Evolutionary conservation across 2,888 invertebrate species (phyloP).

Genomic region (Galeruca laticollis): DNA sequence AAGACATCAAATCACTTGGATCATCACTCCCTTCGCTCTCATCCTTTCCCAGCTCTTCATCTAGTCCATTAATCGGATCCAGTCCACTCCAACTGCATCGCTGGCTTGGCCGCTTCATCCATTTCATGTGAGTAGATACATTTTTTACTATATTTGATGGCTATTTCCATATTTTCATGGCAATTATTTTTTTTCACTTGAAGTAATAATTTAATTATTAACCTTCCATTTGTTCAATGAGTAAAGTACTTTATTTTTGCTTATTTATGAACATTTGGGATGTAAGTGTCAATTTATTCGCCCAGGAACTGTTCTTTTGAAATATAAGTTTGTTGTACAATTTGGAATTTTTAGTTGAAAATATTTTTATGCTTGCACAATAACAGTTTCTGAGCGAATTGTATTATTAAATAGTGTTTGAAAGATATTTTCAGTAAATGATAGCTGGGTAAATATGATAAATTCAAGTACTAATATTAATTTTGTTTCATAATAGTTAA

Average conservation of each 20-base stretch:
- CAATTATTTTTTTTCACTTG: neutral
- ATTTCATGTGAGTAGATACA: neutral
- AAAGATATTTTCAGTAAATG: too few species aligned
- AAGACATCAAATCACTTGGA: neutral
- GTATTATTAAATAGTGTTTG: too few species aligned
- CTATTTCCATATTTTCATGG: neutral
- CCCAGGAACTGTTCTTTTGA: too few species aligned
- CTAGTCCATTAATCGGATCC: constrained; percentile 2
- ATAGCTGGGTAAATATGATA: too few species aligned
- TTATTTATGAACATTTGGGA: neutral
- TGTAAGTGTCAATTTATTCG: neutral
- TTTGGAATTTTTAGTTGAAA: too few species aligned
- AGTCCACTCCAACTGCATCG: neutral
- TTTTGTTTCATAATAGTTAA: too few species aligned
- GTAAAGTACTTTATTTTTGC: neutral
- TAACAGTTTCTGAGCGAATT: too few species aligned
- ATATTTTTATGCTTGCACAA: too few species aligned
- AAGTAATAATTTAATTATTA: neutral
- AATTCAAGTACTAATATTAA: too few species aligned
- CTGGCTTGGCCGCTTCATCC: neutral
- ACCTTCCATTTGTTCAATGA: neutral
- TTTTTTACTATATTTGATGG: neutral
- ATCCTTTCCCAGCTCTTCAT: neutral
- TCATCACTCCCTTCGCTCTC: neutral
- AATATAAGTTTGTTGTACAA: too few species aligned